phyloP scores from a whole-genome alignment of 2,113 vertebrate species.

The Cottus gobio region DNA sequence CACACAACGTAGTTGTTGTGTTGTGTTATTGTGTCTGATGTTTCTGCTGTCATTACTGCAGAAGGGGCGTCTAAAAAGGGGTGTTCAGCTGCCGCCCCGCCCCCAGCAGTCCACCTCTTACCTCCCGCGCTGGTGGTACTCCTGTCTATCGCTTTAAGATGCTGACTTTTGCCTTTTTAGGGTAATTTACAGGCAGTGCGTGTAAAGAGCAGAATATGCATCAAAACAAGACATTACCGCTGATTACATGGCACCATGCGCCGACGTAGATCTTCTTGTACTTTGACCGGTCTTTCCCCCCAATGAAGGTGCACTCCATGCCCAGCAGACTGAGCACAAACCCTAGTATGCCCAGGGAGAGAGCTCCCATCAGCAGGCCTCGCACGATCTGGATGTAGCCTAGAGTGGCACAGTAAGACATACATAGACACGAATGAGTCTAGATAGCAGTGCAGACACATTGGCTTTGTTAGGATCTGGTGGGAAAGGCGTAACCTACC shows the following conservation, averaged over 20 bases:
- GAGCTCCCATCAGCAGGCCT: conserved; percentile 78
- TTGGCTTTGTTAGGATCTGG: neutral
- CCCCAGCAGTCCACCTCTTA: too few relatives aligned
- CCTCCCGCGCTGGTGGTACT: neutral
- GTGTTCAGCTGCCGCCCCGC: too few relatives aligned
- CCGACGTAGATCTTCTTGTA: conserved; percentile 74
- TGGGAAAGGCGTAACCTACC: conserved; percentile 77
- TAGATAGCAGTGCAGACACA: neutral
- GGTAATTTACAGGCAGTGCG: too few relatives aligned
- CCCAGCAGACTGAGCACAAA: conserved; percentile 82
- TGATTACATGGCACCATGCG: conserved; percentile 75
- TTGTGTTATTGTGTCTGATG: too few relatives aligned
- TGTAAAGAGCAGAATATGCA: neutral
- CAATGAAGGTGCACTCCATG: conserved; percentile 85
- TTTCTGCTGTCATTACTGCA: too few relatives aligned
- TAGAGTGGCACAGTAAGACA: conserved; percentile 44
- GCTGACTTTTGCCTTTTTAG: too few relatives aligned
- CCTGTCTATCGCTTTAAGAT: neutral
- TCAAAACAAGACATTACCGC: conserved; percentile 66
- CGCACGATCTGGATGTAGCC: conserved; percentile 81
- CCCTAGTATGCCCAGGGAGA: conserved; percentile 79
- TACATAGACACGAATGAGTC: neutral
- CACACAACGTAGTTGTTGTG: too few relatives aligned
- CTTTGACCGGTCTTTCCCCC: conserved; percentile 80
- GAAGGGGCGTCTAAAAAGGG: too few relatives aligned